phyloP scores from a whole-genome alignment of 2,888 invertebrate species.

The Psylliodes chrysocephalus region DNA sequence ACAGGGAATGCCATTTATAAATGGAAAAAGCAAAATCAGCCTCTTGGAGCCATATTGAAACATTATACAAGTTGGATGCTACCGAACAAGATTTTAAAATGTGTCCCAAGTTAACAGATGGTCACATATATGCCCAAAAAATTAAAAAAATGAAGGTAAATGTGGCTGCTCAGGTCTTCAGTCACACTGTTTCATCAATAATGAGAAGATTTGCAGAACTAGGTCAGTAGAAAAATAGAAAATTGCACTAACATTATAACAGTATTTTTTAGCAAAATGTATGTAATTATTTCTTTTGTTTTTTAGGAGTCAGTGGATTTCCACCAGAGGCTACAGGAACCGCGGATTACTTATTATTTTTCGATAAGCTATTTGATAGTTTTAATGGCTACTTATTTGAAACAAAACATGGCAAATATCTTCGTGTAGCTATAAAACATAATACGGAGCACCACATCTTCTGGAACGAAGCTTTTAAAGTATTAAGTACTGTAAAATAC shows the following conservation, averaged over 20 bases:
- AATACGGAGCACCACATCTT: constrained; percentile 19
- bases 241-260: background rate
- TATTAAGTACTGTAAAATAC: constrained; percentile 16
- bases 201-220: constrained; percentile 13
- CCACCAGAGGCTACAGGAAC: constrained; percentile 29
- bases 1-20: constrained; percentile 7
- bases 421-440: constrained; percentile 1
- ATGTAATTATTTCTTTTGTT: background rate
- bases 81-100: constrained; percentile 9
- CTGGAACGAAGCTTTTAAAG: constrained; percentile 20
- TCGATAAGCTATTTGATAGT: constrained; percentile 35
- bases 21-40: constrained; percentile 3
- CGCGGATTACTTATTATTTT: constrained; percentile 30
- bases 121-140: constrained; percentile 12
- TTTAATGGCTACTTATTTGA: constrained; percentile 24
- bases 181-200: constrained; percentile 7
- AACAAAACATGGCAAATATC: constrained; percentile 11
- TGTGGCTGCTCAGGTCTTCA: constrained; percentile 23
- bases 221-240: background rate
- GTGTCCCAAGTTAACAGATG: constrained; percentile 20
- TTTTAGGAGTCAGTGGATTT: constrained; percentile 6
- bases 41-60: constrained; percentile 11
- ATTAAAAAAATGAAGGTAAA: constrained; percentile 28
- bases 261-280: no score
- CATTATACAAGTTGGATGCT: background rate